Evolutionary conservation across 2,888 invertebrate genomes (phyloP).

Genomic region (Esperia sulphurella): DNA sequence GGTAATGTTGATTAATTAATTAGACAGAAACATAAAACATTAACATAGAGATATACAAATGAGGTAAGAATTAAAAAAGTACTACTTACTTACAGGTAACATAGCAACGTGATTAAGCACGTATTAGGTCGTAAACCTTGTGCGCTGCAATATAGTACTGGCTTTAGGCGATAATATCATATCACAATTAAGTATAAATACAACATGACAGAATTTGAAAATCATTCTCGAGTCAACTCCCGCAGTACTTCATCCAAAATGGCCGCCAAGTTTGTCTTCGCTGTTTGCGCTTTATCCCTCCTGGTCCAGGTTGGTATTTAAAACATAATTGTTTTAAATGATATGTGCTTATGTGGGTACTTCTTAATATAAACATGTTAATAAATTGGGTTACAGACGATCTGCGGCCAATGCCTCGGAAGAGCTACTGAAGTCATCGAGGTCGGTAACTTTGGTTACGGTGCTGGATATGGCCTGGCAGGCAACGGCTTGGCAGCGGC

Average conservation of each 20-base stretch:
- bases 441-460: slow-evolving; percentile 4
- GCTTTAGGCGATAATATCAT: background rate
- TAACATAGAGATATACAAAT: too few species aligned
- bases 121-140: too few species aligned
- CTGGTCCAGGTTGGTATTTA: slow-evolving; percentile 26
- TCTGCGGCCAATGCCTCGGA: slow-evolving; percentile 11
- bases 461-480: too few species aligned
- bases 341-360: too few species aligned
- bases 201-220: background rate
- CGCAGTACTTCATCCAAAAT: slow-evolving; percentile 26
- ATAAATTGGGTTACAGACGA: background rate
- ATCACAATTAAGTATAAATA: background rate
- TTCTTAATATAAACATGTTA: too few species aligned
- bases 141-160: too few species aligned
- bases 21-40: too few species aligned
- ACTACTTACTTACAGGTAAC: too few species aligned
- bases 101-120: too few species aligned
- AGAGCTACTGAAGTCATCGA: background rate
- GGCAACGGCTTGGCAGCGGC: too few species aligned
- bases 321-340: background rate
- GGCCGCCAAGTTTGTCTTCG: slow-evolving; percentile 20
- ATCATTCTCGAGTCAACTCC: slow-evolving; percentile 14
- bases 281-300: slow-evolving; percentile 23
- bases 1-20: too few species aligned
- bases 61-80: too few species aligned